Conservation (phyloP, 2,888 invertebrate genomes). For the Amiota communis region DNA sequence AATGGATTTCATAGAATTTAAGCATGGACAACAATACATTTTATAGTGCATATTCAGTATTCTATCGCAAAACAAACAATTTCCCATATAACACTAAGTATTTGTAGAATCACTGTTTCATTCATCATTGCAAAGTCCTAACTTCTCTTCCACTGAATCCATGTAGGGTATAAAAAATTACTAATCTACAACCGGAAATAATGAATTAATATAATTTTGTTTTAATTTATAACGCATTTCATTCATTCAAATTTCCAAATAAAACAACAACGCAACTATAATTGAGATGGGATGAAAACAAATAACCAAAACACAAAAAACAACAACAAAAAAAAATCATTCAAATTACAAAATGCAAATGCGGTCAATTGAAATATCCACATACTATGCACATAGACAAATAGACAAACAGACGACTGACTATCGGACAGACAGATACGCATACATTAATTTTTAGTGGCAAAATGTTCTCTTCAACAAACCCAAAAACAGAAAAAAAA, state of each 20-base stretch:
- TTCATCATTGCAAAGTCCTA: no score
- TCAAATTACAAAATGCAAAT: conserved; percentile 45
- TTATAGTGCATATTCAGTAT: no score
- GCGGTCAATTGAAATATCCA: conserved; percentile 2
- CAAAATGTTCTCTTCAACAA: background rate
- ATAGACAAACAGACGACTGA: background rate
- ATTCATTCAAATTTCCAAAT: conserved; percentile 42
- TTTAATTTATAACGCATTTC: conserved; percentile 55
- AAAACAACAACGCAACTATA: conserved; percentile 51
- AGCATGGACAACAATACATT: no score
- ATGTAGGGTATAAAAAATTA: no score
- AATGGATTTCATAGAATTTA: no score
- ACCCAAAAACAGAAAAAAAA: conserved; percentile 1
- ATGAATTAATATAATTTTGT: conserved; percentile 61
- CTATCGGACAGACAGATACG: no score
- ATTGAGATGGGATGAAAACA: conserved; percentile 44
- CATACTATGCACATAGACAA: background rate
- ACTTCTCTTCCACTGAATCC: no score
- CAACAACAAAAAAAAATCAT: conserved; percentile 34
- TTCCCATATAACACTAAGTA: no score
- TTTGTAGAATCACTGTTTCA: no score
- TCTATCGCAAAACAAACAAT: no score
- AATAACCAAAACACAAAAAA: conserved; percentile 1
- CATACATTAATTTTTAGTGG: no score
- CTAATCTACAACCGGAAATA: conserved; percentile 28